These are phyloP conservation scores for Hystrix brachyura DNA, from an alignment of 2,113 vertebrate species.

Conservation along the genomic window DNA sequence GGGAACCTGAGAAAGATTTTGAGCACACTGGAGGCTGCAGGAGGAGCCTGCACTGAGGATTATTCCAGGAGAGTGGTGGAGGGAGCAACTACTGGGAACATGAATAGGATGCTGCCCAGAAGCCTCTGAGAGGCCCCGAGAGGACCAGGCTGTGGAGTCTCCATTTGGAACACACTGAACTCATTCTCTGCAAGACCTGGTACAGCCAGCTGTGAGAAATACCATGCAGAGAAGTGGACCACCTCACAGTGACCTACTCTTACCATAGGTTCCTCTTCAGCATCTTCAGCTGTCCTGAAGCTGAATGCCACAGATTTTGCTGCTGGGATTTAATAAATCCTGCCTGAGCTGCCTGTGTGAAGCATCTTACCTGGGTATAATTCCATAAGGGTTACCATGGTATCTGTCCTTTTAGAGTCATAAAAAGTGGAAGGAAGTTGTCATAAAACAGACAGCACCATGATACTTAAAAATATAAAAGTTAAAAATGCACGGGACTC, in stretches of 20 bases:
- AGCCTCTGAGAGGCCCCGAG: background rate
- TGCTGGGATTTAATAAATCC: too few relatives aligned
- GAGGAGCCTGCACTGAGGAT: background rate
- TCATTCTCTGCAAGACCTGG: background rate
- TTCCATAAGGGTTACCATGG: too few relatives aligned
- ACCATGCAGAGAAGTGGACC: rapidly evolving
- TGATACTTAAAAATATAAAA: too few relatives aligned
- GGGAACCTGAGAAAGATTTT: background rate
- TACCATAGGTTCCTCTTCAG: background rate
- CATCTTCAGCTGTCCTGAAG: background rate
- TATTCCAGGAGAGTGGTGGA: background rate
- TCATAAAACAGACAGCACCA: too few relatives aligned
- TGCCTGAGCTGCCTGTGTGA: too few relatives aligned
- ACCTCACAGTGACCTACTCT: background rate
- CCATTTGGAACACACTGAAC: too few relatives aligned
- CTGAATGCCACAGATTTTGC: background rate
- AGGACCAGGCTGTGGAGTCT: background rate
- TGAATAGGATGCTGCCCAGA: too few relatives aligned
- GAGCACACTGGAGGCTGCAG: background rate
- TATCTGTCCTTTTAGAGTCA: too few relatives aligned
- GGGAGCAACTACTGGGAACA: background rate
- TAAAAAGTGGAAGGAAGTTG: too few relatives aligned
- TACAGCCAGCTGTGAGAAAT: background rate
- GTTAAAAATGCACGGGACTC: too few relatives aligned
- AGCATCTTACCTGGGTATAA: too few relatives aligned